phyloP scores from a whole-genome alignment of 64 coral and sea anemone genomes.

The Actinia equina region DNA sequence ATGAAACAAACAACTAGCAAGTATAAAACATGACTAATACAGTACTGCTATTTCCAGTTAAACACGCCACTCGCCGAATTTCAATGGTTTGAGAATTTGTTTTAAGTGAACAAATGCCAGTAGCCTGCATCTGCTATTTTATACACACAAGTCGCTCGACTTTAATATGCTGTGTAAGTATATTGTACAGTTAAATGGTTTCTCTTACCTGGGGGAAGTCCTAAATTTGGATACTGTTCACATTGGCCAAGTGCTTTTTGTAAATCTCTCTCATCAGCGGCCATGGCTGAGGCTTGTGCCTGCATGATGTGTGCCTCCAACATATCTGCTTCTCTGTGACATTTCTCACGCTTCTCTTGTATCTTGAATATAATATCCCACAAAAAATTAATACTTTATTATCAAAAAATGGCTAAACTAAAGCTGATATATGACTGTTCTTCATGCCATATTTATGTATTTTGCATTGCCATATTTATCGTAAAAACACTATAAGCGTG shows the following conservation, averaged over 20 bases:
- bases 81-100: no score
- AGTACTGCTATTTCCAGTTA: no score
- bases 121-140: no score
- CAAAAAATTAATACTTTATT: neutral
- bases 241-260: slow-evolving; percentile 66
- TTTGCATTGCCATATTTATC: no score
- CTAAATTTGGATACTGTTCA: slow-evolving; percentile 72
- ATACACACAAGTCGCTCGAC: neutral
- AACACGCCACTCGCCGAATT: no score
- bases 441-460: no score
- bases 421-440: no score
- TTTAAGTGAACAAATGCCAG: no score
- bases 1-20: no score
- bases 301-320: slow-evolving; percentile 93
- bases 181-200: neutral
- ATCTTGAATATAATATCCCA: slow-evolving; percentile 32
- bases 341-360: slow-evolving; percentile 58
- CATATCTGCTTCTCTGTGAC: slow-evolving; percentile 87
- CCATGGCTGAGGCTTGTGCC: slow-evolving; percentile 83
- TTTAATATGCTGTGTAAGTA: no score
- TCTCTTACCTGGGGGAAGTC: slow-evolving; percentile 74
- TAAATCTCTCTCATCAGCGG: slow-evolving; percentile 85
- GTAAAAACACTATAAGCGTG: no score
- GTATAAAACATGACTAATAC: no score
- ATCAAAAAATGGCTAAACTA: neutral